These are phyloP conservation scores for Caenorhabditis sinica DNA, from an alignment of 2,888 invertebrate species.

Conservation along the genomic window DNA sequence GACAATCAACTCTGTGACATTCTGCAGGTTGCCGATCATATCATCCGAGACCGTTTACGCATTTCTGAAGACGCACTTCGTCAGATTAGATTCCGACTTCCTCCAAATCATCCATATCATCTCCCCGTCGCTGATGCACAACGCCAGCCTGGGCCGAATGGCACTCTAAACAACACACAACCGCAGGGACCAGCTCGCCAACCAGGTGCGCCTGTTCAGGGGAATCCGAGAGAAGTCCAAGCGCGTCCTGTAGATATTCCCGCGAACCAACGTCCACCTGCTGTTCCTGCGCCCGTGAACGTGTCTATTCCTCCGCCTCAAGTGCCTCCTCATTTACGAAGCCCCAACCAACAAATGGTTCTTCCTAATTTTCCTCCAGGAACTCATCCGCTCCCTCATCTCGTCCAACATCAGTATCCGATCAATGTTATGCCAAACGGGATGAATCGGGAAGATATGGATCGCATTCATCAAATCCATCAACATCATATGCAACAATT, in stretches of 20 bases:
- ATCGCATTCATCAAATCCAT: neutral
- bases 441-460: no score
- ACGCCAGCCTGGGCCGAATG: no score
- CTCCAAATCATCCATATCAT: neutral
- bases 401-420: neutral
- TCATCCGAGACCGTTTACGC: neutral
- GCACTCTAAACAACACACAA: no score
- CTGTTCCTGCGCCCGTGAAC: neutral
- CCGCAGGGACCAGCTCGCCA: no score
- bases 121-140: no score
- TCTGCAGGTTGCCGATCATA: neutral
- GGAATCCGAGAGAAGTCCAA: neutral
- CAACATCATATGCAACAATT: neutral
- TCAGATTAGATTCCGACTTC: neutral
- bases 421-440: neutral
- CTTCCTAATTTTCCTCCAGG: neutral
- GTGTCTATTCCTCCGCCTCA: neutral
- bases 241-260: neutral
- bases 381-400: neutral
- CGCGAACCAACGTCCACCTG: neutral
- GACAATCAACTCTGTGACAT: neutral
- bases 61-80: neutral
- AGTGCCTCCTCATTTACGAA: neutral
- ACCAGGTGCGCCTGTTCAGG: no score
- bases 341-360: neutral